Conservation (phyloP, 2,888 invertebrate genomes). For the Sabatieria punctata region DNA sequence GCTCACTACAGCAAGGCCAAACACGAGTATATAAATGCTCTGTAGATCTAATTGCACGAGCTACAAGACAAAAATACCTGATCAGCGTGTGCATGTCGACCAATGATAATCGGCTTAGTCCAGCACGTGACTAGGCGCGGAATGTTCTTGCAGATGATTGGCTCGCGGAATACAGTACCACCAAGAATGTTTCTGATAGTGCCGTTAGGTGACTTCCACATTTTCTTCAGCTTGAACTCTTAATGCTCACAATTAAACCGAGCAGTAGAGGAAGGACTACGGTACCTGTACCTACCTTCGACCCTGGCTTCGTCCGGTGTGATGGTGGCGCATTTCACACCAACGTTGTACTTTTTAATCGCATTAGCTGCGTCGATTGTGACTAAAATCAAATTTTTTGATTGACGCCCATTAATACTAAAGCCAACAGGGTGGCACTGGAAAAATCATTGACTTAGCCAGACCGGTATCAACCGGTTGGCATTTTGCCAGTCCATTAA, state of each 20-base stretch:
- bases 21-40: background rate
- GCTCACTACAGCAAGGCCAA: too few species aligned
- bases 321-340: slow-evolving; percentile 93
- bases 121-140: slow-evolving; percentile 84
- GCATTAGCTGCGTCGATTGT: slow-evolving; percentile 93
- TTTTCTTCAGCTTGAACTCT: slow-evolving; percentile 43
- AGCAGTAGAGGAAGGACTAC: background rate
- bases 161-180: slow-evolving; percentile 43
- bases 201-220: slow-evolving; percentile 45
- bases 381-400: slow-evolving; percentile 40
- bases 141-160: slow-evolving; percentile 51
- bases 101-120: slow-evolving; percentile 92
- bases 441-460: too few species aligned
- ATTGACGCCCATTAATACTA: background rate
- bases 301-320: slow-evolving; percentile 93
- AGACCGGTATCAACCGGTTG: too few species aligned
- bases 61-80: slow-evolving; percentile 43
- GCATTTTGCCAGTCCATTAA: too few species aligned
- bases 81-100: slow-evolving; percentile 74
- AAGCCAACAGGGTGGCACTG: slow-evolving; percentile 1
- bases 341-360: slow-evolving; percentile 87
- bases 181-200: slow-evolving; percentile 43
- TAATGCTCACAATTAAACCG: slow-evolving; percentile 8
- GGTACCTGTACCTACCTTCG: slow-evolving; percentile 39
- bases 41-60: background rate